Percentiles rank a stretch among this genome's conserved stretches.
Conservation (phyloP, 2,113 vertebrate species). For the Crotalus viridis region DNA sequence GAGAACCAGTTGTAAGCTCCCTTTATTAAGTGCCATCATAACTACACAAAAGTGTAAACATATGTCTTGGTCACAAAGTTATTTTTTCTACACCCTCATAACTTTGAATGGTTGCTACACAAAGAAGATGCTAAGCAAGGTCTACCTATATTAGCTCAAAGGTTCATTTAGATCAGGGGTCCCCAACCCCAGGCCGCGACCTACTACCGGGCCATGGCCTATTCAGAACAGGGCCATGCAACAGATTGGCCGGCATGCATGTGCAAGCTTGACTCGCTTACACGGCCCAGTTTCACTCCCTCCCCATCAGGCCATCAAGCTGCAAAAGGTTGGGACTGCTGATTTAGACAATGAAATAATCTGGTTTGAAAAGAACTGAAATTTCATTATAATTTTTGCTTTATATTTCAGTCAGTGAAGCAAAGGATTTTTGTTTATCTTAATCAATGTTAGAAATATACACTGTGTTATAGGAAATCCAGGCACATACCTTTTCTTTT, state of each 20-base stretch:
- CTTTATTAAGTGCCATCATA: not conserved
- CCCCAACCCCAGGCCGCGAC: no score
- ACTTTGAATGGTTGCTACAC: not conserved
- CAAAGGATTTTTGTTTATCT: not conserved
- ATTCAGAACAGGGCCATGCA: no score
- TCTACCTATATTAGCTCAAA: not conserved
- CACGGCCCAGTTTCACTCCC: no score
- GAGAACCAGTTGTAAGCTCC: not conserved
- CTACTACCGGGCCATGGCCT: no score
- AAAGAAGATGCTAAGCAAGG: not conserved
- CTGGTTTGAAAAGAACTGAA: not conserved
- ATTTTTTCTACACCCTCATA: not conserved
- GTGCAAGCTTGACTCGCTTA: no score
- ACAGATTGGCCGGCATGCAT: no score
- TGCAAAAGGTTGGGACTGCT: no score
- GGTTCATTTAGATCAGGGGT: not conserved
- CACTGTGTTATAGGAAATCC: not conserved
- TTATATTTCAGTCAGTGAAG: not conserved
- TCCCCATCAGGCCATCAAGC: no score
- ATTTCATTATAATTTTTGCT: not conserved
- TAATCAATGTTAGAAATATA: not conserved
- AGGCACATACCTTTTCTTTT: constrained; percentile 92
- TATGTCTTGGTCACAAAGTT: not conserved
- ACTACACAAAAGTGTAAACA: not conserved
- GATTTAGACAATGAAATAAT: not conserved